Base-by-base conservation (phyloP, 2,888 invertebrate genomes). In the Ormyrus thymus region DNA sequence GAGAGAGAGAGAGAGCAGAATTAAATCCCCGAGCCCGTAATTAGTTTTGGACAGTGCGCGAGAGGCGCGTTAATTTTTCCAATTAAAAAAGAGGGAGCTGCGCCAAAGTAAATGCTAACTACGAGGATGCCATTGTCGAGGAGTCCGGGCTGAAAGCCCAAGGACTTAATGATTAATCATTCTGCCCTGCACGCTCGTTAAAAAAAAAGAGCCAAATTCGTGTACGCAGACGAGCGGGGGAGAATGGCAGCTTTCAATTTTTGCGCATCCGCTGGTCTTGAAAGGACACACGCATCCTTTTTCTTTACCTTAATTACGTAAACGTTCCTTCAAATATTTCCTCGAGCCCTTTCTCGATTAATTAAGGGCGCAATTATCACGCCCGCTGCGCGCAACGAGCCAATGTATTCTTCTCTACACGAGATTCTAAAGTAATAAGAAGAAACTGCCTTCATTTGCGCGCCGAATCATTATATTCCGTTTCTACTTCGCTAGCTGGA, bases 1-100 rank as follows among this genome's bases (percentile, higher is more conserved):
- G 29, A 29, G 29, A 29, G 29, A 29, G 29, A 29, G 29, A 29
- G 29, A 29, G 29, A 4, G n/a, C 13, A 53, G 46, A 78, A 75
- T 68, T 48, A 77, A 70, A 72, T 81, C 72, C 72, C 53, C 53
- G 61, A 13, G 51, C 4, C 71, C 10, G 75, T 87, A 88, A 88
- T 88, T 88, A 88, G 86, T 88, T 86, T 85, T 86, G 82, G 84
- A 88, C 86, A 88, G 87, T 87, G 29, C 29, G 64, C 80, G 72
- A 68, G 69, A 74, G 70, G 76, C 79, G 82, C 81, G 83, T 87
- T 87, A 86, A 87, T 87, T 88, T 87, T 88, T 83, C 84, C 86
- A 88, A 87, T 88, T 88, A 88, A 86, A 29, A 29, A 29, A 29
- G 29, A 29, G 29, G 29, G 29, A 29, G 4, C 29, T 29, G 29